Percentiles rank a stretch among this genome's conserved stretches.
Evolutionary conservation across 1,140 invertebrate genomes (phyloP).

Genomic region (Drosophila oshimai): DNA sequence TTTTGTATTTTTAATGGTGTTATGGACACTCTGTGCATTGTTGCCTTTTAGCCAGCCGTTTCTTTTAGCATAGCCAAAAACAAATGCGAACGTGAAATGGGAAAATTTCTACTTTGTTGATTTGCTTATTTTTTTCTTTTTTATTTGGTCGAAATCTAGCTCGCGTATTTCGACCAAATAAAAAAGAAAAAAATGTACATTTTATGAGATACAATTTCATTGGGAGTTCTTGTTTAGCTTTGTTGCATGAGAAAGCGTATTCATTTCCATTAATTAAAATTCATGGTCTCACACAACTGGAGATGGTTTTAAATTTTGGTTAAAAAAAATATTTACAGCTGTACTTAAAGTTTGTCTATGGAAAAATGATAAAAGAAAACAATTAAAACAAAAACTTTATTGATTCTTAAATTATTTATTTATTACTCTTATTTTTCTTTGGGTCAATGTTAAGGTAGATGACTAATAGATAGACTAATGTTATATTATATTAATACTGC

Average conservation of each 20-base stretch:
- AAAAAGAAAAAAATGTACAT: too few relatives aligned
- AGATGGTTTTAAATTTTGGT: background rate
- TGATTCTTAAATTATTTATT: background rate
- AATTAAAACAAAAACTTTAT: too few relatives aligned
- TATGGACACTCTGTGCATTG: conserved; percentile 29
- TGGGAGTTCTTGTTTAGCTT: background rate
- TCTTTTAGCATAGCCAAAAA: background rate
- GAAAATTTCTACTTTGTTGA: conserved; percentile 3
- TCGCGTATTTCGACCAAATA: too few relatives aligned
- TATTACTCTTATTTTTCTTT: background rate
- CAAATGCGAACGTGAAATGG: conserved; percentile 2
- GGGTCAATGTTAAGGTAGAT: too few relatives aligned
- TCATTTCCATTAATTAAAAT: background rate
- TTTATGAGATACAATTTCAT: background rate
- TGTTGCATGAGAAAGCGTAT: background rate
- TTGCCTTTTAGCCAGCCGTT: background rate
- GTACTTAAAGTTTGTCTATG: too few relatives aligned
- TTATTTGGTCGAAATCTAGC: background rate
- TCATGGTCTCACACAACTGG: background rate
- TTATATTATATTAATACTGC: too few relatives aligned
- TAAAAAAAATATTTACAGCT: background rate
- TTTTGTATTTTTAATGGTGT: conserved; percentile 38
- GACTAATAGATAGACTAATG: too few relatives aligned
- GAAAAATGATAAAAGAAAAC: too few relatives aligned
- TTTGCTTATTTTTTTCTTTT: conserved; percentile 4